Conservation (phyloP, 2,113 vertebrate genomes). For the mouse (Mus musculus) region DNA sequence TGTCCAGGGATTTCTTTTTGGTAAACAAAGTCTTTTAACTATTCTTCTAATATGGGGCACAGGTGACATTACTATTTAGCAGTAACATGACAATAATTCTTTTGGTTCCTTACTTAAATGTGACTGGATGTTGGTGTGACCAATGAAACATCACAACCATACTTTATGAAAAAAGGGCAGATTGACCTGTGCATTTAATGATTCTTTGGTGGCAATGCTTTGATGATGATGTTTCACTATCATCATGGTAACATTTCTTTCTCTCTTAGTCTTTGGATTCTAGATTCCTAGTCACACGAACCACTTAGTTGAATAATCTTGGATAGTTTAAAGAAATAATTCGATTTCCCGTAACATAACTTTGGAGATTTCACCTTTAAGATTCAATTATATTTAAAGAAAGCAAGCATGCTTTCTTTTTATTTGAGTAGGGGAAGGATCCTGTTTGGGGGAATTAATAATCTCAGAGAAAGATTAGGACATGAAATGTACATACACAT, state of each 20-base stretch:
- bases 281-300: not conserved
- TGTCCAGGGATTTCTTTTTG: not conserved
- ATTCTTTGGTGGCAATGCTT: not conserved
- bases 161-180: not conserved
- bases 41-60: not conserved
- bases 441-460: not conserved
- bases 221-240: not conserved
- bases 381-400: not conserved
- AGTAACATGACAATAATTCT: not conserved
- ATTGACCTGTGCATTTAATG: not conserved
- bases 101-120: not conserved
- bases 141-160: not conserved
- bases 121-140: not conserved
- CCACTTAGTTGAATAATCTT: not conserved
- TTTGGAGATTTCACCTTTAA: conserved; percentile 1
- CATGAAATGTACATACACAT: too few relatives aligned
- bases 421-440: not conserved
- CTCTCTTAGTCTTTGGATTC: not conserved
- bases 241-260: not conserved
- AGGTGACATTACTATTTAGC: conserved; percentile 13
- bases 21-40: not conserved
- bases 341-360: not conserved
- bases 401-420: not conserved
- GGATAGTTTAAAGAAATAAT: not conserved
- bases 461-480: not conserved